phyloP scores from a whole-genome alignment of 2,113 vertebrate genomes.

The Trogon melanurus region DNA sequence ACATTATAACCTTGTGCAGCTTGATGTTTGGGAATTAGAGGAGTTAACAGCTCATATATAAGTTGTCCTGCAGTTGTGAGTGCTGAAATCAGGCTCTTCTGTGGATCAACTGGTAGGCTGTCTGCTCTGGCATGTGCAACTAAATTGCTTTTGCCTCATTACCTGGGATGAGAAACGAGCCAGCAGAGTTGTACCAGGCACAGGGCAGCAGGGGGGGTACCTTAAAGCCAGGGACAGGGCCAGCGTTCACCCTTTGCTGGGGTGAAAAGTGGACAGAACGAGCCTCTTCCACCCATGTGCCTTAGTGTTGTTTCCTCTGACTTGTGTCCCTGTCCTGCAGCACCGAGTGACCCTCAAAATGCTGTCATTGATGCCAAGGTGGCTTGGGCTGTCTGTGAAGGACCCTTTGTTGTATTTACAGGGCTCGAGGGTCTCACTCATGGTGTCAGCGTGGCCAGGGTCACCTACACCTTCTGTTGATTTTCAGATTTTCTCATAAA shows the following conservation, averaged over 20 bases:
- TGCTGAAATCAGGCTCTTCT: neutral
- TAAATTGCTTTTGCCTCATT: neutral
- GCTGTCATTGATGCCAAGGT: no score
- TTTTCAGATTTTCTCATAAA: no score
- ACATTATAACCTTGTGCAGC: neutral
- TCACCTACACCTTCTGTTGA: no score
- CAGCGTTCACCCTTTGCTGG: neutral
- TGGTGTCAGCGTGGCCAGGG: no score
- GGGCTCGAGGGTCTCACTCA: no score
- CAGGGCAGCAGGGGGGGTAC: neutral
- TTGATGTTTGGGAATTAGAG: neutral
- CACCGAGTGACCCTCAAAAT: no score
- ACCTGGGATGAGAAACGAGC: neutral
- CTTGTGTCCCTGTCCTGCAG: neutral
- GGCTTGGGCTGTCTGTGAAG: no score
- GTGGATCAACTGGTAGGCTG: neutral
- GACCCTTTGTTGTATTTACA: no score
- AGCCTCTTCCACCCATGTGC: neutral
- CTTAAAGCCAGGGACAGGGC: neutral
- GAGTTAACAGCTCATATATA: neutral
- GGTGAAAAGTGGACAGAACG: neutral
- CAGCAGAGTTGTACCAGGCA: neutral
- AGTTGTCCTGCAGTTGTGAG: neutral
- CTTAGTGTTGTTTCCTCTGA: neutral
- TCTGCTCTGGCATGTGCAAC: neutral